These are phyloP conservation scores for Molossus molossus DNA, from an alignment of 2,797 vertebrate species.

Conservation along the genomic window DNA sequence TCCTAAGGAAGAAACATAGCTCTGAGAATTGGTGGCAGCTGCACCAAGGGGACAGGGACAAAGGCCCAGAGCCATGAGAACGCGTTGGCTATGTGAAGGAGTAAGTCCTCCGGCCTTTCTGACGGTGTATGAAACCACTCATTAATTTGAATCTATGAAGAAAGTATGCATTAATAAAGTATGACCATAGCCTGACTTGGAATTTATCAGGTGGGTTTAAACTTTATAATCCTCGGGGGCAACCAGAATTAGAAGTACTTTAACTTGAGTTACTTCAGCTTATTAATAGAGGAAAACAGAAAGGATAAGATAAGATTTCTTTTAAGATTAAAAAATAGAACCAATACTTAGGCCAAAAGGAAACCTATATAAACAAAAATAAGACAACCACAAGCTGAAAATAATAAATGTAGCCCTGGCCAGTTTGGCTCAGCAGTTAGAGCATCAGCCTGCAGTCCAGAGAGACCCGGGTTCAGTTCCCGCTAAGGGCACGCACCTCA, in stretches of 20 bases:
- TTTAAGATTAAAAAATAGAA: constrained; percentile 41
- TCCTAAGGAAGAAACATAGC: constrained; percentile 20
- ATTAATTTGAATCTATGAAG: constrained; percentile 43
- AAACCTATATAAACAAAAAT: constrained; percentile 24
- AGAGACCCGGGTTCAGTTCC: no score
- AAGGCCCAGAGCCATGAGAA: constrained; percentile 10
- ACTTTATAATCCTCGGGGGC: neutral
- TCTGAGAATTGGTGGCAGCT: neutral
- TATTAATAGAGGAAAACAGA: constrained; percentile 40
- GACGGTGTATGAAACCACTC: neutral
- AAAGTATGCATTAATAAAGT: neutral
- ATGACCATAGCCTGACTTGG: constrained; percentile 16
- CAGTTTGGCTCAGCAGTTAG: no score
- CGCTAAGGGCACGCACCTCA: no score
- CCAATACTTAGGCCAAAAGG: neutral
- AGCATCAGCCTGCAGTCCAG: no score
- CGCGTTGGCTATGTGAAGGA: neutral
- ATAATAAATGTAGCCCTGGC: neutral
- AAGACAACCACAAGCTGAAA: constrained; percentile 28
- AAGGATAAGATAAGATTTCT: neutral
- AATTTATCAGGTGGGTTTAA: constrained; percentile 57
- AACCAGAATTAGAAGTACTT: constrained; percentile 56
- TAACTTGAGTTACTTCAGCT: constrained; percentile 28
- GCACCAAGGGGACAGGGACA: neutral
- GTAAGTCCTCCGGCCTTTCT: neutral